Evolutionary conservation across 92 coral and sea anemone species (phyloP).

Genomic region (Palythoa grandis): DNA sequence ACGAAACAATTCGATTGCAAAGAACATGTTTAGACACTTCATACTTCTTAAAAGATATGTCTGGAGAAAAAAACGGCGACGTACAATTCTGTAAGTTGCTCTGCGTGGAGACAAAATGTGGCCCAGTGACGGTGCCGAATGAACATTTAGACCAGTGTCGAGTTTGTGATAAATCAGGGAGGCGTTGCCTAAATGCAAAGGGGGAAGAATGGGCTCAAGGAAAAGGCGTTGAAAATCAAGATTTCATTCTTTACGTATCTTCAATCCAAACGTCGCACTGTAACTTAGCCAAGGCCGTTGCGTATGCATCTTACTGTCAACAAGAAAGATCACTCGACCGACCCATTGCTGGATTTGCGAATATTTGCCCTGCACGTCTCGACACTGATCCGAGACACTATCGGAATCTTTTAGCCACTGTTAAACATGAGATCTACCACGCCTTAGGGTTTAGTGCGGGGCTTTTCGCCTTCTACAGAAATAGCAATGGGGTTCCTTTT

Average conservation of each 20-base stretch:
- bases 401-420: constrained; percentile 85
- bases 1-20: constrained; percentile 75
- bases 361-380: constrained; percentile 90
- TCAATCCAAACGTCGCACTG: constrained; percentile 92
- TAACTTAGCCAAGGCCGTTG: constrained; percentile 86
- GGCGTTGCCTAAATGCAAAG: constrained; percentile 67
- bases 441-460: constrained; percentile 99
- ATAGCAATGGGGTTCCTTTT: constrained; percentile 78
- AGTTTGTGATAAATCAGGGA: constrained; percentile 80
- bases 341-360: constrained; percentile 98
- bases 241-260: constrained; percentile 93
- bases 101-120: constrained; percentile 90
- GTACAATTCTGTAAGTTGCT: constrained; percentile 87
- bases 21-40: constrained; percentile 91
- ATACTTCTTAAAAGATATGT: constrained; percentile 79
- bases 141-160: constrained; percentile 92
- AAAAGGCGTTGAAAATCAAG: constrained; percentile 79
- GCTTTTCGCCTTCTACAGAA: constrained; percentile 88
- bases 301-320: constrained; percentile 98
- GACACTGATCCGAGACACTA: constrained; percentile 88
- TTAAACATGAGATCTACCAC: constrained; percentile 95
- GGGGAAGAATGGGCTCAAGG: constrained; percentile 74
- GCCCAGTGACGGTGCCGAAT: constrained; percentile 86
- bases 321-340: constrained; percentile 93
- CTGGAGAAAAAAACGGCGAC: constrained; percentile 71